Evolutionary conservation across 2,797 vertebrate species (phyloP), one percentile per base, ranked within the genome.

Genomic region (Acipenser oxyrinchus): DNA sequence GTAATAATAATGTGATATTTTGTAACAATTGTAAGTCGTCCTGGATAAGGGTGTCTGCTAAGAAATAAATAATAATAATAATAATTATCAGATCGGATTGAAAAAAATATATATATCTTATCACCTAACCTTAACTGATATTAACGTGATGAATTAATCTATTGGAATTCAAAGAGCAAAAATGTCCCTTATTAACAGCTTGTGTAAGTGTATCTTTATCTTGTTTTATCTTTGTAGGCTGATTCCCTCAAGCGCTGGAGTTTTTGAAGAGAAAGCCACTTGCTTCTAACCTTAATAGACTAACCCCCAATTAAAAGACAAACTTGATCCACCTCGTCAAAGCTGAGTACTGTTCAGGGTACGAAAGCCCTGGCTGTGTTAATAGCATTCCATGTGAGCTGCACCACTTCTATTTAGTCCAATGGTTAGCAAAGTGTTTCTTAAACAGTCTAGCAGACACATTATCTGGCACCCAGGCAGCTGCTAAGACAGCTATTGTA

Each of bases 151-250:
- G 72, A 63, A 76, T 77, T 77, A 77, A 69, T 64, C 49, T 73
- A 68, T 64, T 67, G 71, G 74, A 79, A 72, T 73, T 68, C 37
- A 70, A 70, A 78, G 49, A 71, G 75, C 70, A 76, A 68, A 79
- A 61, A 55, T 62, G 69, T 78, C 66, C 70, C 1, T 10, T 83
- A 83, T 79, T 76, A 82, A 76, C 66, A 66, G 13, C 62, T 73
- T 66, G 49, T 83, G 69, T 78, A 75, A 82, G 69, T 65, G 76
- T 67, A 74, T 75, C 77, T 71, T 81, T 75, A 81, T 76, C 74
- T 62, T 15, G 65, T 71, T 76, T 72, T 66, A 72, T 75, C 69
- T 62, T 55, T 53, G 37, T 64, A 48, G 57, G 52, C 70, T 66
- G 11, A 23, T 65, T 71, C 65, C 71, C 11, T 13, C 52, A 60